Evolutionary conservation across 2,888 invertebrate species (phyloP).

Genomic region (Trichogramma dendrolimi): DNA sequence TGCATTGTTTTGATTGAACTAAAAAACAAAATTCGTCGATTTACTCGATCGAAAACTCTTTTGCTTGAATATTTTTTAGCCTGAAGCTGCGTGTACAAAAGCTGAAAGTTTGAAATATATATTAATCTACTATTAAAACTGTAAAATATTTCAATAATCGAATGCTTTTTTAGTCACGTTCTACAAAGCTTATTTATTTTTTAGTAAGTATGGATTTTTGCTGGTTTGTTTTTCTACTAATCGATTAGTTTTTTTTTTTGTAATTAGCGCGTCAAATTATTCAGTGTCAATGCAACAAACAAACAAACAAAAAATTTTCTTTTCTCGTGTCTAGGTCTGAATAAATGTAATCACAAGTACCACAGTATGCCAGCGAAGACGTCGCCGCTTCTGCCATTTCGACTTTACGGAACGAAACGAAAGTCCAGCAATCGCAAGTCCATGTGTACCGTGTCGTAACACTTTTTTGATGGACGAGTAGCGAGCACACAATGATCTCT

Average conservation of each 20-base stretch:
- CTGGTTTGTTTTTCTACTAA: neutral
- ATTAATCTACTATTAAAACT: too few relatives aligned
- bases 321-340: conserved; percentile 25
- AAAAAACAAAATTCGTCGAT: neutral
- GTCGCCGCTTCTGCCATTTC: conserved; percentile 27
- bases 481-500: too few relatives aligned
- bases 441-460: conserved; percentile 27
- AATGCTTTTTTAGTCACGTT: too few relatives aligned
- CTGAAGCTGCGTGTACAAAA: too few relatives aligned
- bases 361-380: conserved; percentile 30
- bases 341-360: conserved; percentile 30
- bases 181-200: too few relatives aligned
- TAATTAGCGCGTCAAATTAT: neutral
- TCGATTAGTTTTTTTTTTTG: neutral
- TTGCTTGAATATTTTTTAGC: too few relatives aligned
- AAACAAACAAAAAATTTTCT: conserved; percentile 2
- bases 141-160: too few relatives aligned
- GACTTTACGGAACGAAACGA: conserved; percentile 24
- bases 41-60: too few relatives aligned
- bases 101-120: too few relatives aligned
- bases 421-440: conserved; percentile 27
- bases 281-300: neutral
- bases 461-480: too few relatives aligned
- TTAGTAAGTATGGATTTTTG: too few relatives aligned
- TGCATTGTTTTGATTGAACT: neutral